Evolutionary conservation across 2,888 invertebrate species (phyloP), one percentile per base, ranked within the genome.

Genomic region (Callosobruchus maculatus): DNA sequence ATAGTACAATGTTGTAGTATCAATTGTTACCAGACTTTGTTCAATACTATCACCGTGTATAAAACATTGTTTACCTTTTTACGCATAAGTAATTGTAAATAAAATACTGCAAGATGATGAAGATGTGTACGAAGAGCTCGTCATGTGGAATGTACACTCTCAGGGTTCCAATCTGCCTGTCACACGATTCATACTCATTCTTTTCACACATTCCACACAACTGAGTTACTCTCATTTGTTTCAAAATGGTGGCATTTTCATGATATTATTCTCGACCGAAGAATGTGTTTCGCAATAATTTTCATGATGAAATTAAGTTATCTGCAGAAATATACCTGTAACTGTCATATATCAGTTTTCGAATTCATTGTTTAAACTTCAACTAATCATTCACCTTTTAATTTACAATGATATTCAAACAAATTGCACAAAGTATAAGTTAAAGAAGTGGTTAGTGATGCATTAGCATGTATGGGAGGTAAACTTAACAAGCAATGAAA

Each of bases 81-180:
- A 49, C 13, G 49, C 49, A 49, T 49, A 49, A 49, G 49, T 49
- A 13, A 49, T 13, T 49, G 49, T 49, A 49, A 49, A 49, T 49
- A 49, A 49, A 13, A 49, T 49, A 7, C 49, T 49, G 49, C 49
- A 49, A 49, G 49, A 49, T 49, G 49, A 49, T 49, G 49, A 30
- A 5, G 30, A 49, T 49, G 49, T 49, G 49, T 49, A 49, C 49
- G 13, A 49, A 21, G 68, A 21, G 22, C 68, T 68, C 68, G 83
- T 86, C 86, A 89, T 90, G 90, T 89, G 89, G 90, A 90, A 90
- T 90, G 90, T 90, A 89, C 88, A 88, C 88, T 89, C 49, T 89
- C 90, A 89, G 89, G 89, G 88, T 88, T 89, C 90, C 90, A 90
- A 90, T 90, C 90, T 90, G 90, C 88, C 89, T 88, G 78, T 81